A percentile compares a stretch with the other conserved stretches of the same genome.
Evolutionary conservation across 2,888 invertebrate species (phyloP).

Genomic region (Criorhina ranunculi): DNA sequence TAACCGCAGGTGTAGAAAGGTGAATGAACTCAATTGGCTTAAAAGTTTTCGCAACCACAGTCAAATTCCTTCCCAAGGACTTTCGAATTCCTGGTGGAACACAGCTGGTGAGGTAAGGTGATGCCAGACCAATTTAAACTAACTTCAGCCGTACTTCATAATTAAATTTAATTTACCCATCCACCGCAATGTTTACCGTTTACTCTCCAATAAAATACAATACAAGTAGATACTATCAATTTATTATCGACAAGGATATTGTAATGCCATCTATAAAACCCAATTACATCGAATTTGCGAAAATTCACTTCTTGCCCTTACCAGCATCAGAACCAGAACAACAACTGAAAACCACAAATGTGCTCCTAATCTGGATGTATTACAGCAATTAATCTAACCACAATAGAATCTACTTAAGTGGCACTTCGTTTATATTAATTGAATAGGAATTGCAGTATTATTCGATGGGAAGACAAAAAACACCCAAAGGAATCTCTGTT

Average conservation of each 20-base stretch:
- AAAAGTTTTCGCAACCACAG: no score
- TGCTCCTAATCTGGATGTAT: slow-evolving; percentile 35
- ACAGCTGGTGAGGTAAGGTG: no score
- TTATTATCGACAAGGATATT: not conserved
- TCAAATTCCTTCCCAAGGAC: no score
- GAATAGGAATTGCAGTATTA: slow-evolving; percentile 35
- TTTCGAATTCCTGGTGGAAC: no score
- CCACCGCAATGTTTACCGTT: not conserved
- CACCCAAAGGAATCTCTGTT: slow-evolving; percentile 29
- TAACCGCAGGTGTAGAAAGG: no score
- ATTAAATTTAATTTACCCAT: no score
- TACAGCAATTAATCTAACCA: slow-evolving; percentile 26
- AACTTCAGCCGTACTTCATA: no score
- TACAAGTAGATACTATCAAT: not conserved
- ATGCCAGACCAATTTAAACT: no score
- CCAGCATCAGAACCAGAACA: not conserved
- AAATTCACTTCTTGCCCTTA: not conserved
- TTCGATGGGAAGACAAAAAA: slow-evolving; percentile 18
- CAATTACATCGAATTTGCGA: slow-evolving; percentile 23
- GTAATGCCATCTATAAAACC: slow-evolving; percentile 11
- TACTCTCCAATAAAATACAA: not conserved
- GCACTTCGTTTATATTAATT: slow-evolving; percentile 38
- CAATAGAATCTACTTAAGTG: slow-evolving; percentile 29
- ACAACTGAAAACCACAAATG: slow-evolving; percentile 12
- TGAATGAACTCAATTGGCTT: no score